Evolutionary conservation across 2,888 invertebrate species (phyloP).

Genomic region (Ichneumoninae sp.): DNA sequence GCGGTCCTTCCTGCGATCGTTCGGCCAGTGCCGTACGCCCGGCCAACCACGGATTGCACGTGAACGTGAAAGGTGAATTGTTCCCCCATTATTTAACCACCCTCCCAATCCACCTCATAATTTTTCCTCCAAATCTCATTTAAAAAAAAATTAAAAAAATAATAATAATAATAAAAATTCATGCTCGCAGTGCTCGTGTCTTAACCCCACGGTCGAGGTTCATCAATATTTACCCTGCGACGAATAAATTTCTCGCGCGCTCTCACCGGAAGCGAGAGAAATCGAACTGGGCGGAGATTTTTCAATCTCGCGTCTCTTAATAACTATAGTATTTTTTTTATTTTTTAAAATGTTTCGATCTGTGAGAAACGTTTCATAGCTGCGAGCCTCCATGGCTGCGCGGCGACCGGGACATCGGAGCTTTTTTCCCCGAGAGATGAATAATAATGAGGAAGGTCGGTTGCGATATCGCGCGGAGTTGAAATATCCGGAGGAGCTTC

Average conservation of each 20-base stretch:
- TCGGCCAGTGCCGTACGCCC: constrained; percentile 68
- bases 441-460: background rate
- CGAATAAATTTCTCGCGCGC: background rate
- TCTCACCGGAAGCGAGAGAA: constrained; percentile 12
- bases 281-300: background rate
- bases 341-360: background rate
- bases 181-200: background rate
- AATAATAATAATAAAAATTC: background rate
- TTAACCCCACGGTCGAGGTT: background rate
- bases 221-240: background rate
- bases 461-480: constrained; percentile 17
- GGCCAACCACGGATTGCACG: constrained; percentile 61
- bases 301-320: no score
- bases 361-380: background rate
- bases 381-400: background rate
- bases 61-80: constrained; percentile 63
- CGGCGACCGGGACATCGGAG: background rate
- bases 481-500: constrained; percentile 42
- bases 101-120: background rate
- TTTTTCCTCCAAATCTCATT: background rate
- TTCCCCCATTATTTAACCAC: background rate
- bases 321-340: background rate
- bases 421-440: background rate
- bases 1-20: constrained; percentile 68
- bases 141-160: background rate